These are phyloP conservation scores for Peromyscus californicus DNA, from an alignment of 2,113 vertebrate genomes.

Conservation along the genomic window DNA sequence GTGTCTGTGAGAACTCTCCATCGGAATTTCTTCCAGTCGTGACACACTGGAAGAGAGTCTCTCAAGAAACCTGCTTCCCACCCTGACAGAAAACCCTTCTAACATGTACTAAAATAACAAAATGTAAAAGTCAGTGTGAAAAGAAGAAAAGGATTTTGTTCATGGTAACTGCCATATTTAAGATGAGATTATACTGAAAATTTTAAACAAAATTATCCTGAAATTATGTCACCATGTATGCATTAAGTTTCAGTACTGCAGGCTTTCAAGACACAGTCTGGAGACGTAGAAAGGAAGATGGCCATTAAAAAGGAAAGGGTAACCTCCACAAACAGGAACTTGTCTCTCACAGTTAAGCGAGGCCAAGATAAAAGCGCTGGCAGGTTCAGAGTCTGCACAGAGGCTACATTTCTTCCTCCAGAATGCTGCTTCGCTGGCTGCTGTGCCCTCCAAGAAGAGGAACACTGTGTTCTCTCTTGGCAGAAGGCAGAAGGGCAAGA, in stretches of 20 bases:
- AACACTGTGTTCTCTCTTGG: not conserved
- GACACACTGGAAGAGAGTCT: not conserved
- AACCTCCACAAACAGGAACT: not conserved
- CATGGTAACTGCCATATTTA: not conserved
- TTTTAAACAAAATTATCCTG: not conserved
- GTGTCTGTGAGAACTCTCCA: not conserved
- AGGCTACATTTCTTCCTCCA: not conserved
- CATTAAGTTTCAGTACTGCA: conserved; percentile 17
- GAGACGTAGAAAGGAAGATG: not conserved
- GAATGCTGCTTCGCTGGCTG: too few species aligned
- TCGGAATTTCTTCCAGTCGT: not conserved
- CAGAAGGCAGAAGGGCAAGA: not conserved
- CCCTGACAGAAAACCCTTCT: not conserved
- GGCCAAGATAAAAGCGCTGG: not conserved
- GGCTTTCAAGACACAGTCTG: not conserved
- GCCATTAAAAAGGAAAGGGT: not conserved
- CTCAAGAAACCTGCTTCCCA: not conserved
- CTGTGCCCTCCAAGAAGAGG: not conserved
- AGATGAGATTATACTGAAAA: conserved; percentile 6
- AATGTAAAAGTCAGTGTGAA: not conserved
- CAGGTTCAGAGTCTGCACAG: not conserved
- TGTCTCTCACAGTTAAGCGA: not conserved
- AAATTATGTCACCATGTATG: not conserved
- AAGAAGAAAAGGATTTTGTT: not conserved
- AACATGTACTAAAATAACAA: not conserved